phyloP scores from a whole-genome alignment of 2,888 invertebrate species.

The Cryptocheilus praepositus region DNA sequence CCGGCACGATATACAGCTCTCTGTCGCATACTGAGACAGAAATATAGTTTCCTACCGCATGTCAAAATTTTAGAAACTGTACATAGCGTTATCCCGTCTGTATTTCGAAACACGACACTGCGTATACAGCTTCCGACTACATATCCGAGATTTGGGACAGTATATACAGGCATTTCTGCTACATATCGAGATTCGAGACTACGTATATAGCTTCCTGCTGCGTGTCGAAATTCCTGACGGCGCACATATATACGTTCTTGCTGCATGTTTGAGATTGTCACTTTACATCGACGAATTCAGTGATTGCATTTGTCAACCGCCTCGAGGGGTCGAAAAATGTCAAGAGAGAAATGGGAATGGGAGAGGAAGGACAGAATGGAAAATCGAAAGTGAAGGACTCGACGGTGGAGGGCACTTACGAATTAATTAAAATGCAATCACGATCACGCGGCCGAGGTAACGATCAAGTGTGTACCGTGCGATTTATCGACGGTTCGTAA shows the following conservation, averaged over 20 bases:
- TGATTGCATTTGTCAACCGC: conserved; percentile 30
- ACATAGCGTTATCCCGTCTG: too few species aligned
- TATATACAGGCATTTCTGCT: too few species aligned
- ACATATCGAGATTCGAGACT: background rate
- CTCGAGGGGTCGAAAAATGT: conserved; percentile 6
- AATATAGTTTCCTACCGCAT: too few species aligned
- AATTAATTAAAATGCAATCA: conserved; percentile 8
- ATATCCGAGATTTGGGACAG: background rate
- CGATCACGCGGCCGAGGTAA: background rate
- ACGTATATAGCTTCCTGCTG: too few species aligned
- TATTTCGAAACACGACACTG: background rate
- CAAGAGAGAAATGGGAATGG: background rate
- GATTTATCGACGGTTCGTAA: too few species aligned
- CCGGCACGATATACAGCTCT: too few species aligned
- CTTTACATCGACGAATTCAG: conserved; percentile 32
- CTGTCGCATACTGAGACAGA: too few species aligned
- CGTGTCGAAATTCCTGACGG: too few species aligned
- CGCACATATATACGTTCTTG: too few species aligned
- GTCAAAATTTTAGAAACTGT: too few species aligned
- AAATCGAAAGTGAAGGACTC: conserved; percentile 9
- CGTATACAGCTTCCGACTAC: too few species aligned
- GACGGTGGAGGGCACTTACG: background rate
- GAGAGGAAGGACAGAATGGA: background rate
- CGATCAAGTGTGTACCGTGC: too few species aligned
- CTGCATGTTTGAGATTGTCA: conserved; percentile 16